Conservation (phyloP, 2,113 vertebrate species). For the Tachycineta bicolor region DNA sequence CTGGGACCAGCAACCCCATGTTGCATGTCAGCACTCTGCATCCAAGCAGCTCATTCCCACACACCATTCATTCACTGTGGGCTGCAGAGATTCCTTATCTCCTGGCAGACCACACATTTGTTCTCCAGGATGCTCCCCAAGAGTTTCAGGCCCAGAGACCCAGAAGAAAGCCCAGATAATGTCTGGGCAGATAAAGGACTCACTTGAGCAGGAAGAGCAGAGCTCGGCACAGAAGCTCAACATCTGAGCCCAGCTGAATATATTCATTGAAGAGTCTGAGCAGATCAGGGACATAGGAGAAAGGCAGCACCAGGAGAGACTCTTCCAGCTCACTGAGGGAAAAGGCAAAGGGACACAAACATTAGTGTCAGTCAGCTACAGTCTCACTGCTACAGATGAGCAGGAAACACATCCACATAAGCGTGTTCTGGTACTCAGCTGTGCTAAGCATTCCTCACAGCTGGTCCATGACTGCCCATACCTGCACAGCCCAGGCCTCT, state of each 20-base stretch:
- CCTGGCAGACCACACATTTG: not conserved
- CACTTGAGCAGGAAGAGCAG: conserved; percentile 96
- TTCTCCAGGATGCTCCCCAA: not conserved
- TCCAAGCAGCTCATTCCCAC: not conserved
- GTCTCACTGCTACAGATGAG: not conserved
- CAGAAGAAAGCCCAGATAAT: not conserved
- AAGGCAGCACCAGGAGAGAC: conserved; percentile 92
- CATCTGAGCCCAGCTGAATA: conserved; percentile 82
- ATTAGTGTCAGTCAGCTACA: not conserved
- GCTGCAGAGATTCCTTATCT: not conserved
- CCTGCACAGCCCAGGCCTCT: not conserved
- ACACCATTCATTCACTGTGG: too few species aligned
- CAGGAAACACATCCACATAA: not conserved
- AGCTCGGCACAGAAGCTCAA: conserved; percentile 92
- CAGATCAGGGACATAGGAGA: conserved; percentile 89
- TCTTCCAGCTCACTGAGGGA: conserved; percentile 89
- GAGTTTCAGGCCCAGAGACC: not conserved
- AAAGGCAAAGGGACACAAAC: not conserved
- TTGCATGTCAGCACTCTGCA: not conserved
- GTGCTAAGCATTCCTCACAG: not conserved
- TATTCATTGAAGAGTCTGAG: conserved; percentile 86
- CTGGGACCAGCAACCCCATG: not conserved
- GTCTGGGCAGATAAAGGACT: not conserved
- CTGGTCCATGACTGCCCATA: not conserved
- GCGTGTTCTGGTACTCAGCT: not conserved